Evolutionary conservation across 92 coral and sea anemone genomes (phyloP).

Genomic region (Ricordea florida): DNA sequence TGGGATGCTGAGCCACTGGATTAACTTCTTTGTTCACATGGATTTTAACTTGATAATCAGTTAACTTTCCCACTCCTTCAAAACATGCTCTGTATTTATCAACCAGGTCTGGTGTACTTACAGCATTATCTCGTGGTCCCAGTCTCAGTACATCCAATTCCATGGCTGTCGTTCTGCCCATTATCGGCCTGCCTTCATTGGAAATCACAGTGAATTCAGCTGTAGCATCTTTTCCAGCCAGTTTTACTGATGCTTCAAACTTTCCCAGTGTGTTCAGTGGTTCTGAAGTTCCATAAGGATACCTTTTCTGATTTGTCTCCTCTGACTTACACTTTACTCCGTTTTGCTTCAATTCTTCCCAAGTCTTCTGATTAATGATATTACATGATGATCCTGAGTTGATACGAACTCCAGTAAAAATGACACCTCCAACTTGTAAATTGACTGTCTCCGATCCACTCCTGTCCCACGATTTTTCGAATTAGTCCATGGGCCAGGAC

Average conservation of each 20-base stretch:
- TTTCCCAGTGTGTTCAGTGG: constrained; percentile 35
- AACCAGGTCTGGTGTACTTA: constrained; percentile 5
- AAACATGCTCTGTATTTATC: too few species aligned
- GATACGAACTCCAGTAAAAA: constrained; percentile 23
- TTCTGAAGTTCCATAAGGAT: constrained; percentile 35
- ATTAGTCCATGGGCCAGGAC: too few species aligned
- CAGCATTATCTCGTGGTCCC: constrained; percentile 19
- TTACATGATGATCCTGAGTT: constrained; percentile 56
- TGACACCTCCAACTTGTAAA: constrained; percentile 41
- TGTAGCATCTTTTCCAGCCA: constrained; percentile 2
- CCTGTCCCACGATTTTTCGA: background rate
- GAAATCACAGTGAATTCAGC: constrained; percentile 38
- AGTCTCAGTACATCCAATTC: constrained; percentile 28
- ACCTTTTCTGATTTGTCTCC: constrained; percentile 8
- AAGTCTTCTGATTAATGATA: constrained; percentile 20
- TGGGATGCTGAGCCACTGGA: constrained; percentile 28
- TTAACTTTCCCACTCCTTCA: too few species aligned
- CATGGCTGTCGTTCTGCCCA: constrained; percentile 48
- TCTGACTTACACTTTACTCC: constrained; percentile 40
- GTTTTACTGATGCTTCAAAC: constrained; percentile 3
- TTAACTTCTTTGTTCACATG: constrained; percentile 9
- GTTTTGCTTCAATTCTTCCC: constrained; percentile 35
- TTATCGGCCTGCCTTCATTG: constrained; percentile 38
- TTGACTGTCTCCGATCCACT: constrained; percentile 22
- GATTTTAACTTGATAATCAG: constrained; percentile 11